Percentiles rank a stretch among this genome's conserved stretches.
phyloP scores from a whole-genome alignment of 2,797 vertebrate species.

The Danio aesculapii region DNA sequence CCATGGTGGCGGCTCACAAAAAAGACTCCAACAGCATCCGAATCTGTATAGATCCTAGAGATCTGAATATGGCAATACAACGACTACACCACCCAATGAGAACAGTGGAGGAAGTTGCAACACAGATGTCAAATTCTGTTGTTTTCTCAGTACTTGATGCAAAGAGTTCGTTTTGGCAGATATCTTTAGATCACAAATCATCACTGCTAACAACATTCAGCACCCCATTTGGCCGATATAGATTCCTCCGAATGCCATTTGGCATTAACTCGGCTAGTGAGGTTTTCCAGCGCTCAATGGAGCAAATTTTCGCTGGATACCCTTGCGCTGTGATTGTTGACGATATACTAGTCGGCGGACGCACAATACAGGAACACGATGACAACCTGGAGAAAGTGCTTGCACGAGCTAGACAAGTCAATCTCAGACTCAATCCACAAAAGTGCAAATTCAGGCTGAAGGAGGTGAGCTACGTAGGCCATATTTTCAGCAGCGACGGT shows the following conservation, averaged over 20 bases:
- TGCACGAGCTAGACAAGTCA: not conserved
- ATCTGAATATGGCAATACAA: constrained; percentile 37
- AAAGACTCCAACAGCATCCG: not conserved
- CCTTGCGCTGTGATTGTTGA: not conserved
- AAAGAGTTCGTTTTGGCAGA: constrained; percentile 38
- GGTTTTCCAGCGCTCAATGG: not conserved
- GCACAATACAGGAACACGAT: not conserved
- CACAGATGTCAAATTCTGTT: constrained; percentile 17
- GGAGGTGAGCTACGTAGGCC: constrained; percentile 30
- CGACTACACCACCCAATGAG: constrained; percentile 18
- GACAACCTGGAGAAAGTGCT: too few relatives aligned
- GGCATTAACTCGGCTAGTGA: not conserved
- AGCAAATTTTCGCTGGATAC: not conserved
- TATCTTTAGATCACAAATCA: constrained; percentile 14
- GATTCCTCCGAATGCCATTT: constrained; percentile 1
- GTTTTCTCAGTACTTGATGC: constrained; percentile 27
- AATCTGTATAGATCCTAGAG: constrained; percentile 36
- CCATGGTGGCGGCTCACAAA: constrained; percentile 9
- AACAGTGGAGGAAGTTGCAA: constrained; percentile 38
- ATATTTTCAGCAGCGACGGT: not conserved
- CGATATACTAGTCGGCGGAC: not conserved
- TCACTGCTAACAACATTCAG: constrained; percentile 5
- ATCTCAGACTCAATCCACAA: not conserved
- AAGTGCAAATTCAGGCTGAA: constrained; percentile 20
- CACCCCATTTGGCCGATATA: not conserved